phyloP scores from a whole-genome alignment of 2,888 invertebrate species.

The Timema podura region DNA sequence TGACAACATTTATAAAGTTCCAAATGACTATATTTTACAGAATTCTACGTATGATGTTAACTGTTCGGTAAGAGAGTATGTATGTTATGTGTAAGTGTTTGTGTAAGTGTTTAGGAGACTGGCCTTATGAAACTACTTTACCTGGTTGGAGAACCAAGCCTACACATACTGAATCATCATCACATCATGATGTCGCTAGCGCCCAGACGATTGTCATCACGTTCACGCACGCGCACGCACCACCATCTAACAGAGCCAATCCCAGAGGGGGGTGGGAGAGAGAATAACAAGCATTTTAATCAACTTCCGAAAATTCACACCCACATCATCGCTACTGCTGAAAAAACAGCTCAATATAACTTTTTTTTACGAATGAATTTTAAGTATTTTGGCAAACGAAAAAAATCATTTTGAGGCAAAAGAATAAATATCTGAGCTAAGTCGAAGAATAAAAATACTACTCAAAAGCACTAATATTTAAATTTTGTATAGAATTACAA shows the following conservation, averaged over 20 bases:
- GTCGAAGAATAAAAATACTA: not conserved
- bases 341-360: constrained; percentile 10
- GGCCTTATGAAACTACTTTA: constrained; percentile 48
- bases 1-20: no score
- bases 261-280: constrained; percentile 27
- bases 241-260: constrained; percentile 32
- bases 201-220: constrained; percentile 6
- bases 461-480: not conserved
- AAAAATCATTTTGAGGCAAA: constrained; percentile 2
- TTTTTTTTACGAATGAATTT: not conserved
- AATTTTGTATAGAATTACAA: not conserved
- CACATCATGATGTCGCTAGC: constrained; percentile 15
- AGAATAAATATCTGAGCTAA: constrained; percentile 2
- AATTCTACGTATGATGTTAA: not conserved
- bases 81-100: not conserved
- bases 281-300: constrained; percentile 28
- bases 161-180: constrained; percentile 22
- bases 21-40: no score
- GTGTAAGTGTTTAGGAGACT: constrained; percentile 39
- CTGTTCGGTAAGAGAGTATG: not conserved
- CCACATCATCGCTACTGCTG: not conserved
- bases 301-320: constrained; percentile 19
- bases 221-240: constrained; percentile 11
- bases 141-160: constrained; percentile 37
- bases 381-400: not conserved